A percentile compares a stretch with the other conserved stretches of the same genome.
phyloP scores from a whole-genome alignment of 2,113 vertebrate species.

The Manacus vitellinus region DNA sequence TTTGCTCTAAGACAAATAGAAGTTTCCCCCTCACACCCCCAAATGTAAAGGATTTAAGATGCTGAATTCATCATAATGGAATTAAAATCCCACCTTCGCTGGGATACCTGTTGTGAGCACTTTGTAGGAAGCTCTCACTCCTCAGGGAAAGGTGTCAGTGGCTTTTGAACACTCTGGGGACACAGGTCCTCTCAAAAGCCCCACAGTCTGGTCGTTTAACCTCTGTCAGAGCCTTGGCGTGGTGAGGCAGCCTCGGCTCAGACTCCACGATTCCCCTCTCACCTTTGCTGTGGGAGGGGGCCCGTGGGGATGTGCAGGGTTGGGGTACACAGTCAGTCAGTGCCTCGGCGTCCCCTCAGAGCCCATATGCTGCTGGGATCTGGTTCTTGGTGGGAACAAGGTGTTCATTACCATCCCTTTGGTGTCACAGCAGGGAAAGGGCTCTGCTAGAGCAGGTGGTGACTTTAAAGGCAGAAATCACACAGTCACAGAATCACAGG shows the following conservation, averaged over 20 bases:
- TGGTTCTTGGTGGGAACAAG: neutral
- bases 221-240: fast-evolving
- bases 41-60: neutral
- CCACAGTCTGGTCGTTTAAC: fast-evolving
- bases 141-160: neutral
- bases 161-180: fast-evolving
- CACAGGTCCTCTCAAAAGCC: neutral
- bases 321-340: fast-evolving
- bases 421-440: neutral
- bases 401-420: neutral
- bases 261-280: fast-evolving
- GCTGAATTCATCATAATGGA: fast-evolving
- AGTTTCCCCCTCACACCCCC: neutral
- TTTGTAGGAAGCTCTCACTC: fast-evolving
- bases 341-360: fast-evolving
- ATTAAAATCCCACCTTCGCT: neutral
- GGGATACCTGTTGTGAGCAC: too few relatives aligned
- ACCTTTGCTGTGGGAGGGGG: fast-evolving
- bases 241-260: fast-evolving
- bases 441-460: neutral
- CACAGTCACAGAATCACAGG: neutral
- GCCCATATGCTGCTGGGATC: fast-evolving
- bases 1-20: neutral
- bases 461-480: neutral
- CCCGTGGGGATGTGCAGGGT: fast-evolving